A percentile compares a stretch with the other conserved stretches of the same genome.
Evolutionary conservation across 1,140 invertebrate species (phyloP).

Genomic region (Thrips palmi): DNA sequence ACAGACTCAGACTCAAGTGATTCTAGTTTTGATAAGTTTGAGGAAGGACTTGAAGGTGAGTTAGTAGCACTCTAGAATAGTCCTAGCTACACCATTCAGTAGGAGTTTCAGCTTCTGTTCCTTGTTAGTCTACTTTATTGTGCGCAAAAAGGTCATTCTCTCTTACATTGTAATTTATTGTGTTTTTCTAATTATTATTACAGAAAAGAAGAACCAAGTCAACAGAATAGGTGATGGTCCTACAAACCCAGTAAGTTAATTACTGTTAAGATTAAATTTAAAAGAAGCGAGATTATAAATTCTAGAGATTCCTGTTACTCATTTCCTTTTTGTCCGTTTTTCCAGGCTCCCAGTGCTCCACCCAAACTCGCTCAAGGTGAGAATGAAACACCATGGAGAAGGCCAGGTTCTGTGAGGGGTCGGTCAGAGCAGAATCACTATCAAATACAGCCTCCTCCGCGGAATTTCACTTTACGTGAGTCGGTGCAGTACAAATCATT

Average conservation of each 20-base stretch:
- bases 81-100: neutral
- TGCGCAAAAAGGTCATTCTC: too few species aligned
- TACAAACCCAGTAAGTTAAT: constrained; percentile 19
- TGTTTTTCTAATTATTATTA: constrained; percentile 18
- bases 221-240: constrained; percentile 34
- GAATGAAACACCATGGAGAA: constrained; percentile 38
- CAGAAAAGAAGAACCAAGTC: constrained; percentile 44
- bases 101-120: neutral
- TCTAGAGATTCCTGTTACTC: neutral
- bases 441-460: too few species aligned
- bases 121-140: too few species aligned
- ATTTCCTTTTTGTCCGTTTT: constrained; percentile 5
- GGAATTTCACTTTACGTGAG: constrained; percentile 21
- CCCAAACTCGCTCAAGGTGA: constrained; percentile 28
- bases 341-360: constrained; percentile 27
- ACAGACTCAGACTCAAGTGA: too few species aligned
- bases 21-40: too few species aligned
- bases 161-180: constrained; percentile 9
- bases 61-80: neutral
- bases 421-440: constrained; percentile 22
- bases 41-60: neutral
- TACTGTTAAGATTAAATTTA: constrained; percentile 1
- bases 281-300: neutral
- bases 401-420: constrained; percentile 33
- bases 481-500: too few species aligned